Evolutionary conservation across 30 jellyfish, hydroid and myxozoan species (phyloP), one percentile per base, ranked within the genome.

Genomic region (Calvadosia cruxmelitensis): DNA sequence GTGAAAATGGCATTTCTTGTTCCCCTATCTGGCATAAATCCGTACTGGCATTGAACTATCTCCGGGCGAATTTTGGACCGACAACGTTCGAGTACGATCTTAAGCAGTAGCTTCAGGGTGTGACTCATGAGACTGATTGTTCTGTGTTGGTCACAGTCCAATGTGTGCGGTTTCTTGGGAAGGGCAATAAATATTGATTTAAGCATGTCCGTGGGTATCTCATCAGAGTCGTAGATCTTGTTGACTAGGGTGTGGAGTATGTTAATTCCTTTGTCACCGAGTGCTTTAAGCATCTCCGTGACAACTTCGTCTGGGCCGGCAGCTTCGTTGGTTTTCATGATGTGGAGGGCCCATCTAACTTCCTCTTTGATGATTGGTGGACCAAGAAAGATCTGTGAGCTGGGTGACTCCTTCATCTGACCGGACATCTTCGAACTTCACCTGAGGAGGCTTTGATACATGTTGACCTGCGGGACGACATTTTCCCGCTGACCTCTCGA

Each of bases 71-170:
- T 13, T 35, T 32, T 63, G 7, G 49, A 24, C 27, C 76, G 2
- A 2, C 34, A 27, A 57, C 84, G 62, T 49, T 1, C 23, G 68
- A 63, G 36, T 3, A 63, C 13, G 27, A 34, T 62, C 2, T 68
- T 2, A 1, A 62, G 77, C 7, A 73, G 34, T 2, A 61, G 27
- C 33, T 73, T 73, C 0, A 57, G 35, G 2, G 36, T 34, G 27
- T 61, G 84, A n/a, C 75, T 73, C 77, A 61, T 73, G 27, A 73
- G 77, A 34, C 84, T 61, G 1, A 73, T 73, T 5, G 75, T 73
- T 1, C 75, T 50, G 10, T 73, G 77, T 1, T 32, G 50, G 16
- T 73, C 67, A 49, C 77, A 73, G 1, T 53, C 69, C 2, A 13
- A 27, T 3, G 74, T 72, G 33, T 64, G 64, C n/a, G 63, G 74